Conservation (phyloP, 2,113 vertebrate genomes). For the Phaetusa simplex region DNA sequence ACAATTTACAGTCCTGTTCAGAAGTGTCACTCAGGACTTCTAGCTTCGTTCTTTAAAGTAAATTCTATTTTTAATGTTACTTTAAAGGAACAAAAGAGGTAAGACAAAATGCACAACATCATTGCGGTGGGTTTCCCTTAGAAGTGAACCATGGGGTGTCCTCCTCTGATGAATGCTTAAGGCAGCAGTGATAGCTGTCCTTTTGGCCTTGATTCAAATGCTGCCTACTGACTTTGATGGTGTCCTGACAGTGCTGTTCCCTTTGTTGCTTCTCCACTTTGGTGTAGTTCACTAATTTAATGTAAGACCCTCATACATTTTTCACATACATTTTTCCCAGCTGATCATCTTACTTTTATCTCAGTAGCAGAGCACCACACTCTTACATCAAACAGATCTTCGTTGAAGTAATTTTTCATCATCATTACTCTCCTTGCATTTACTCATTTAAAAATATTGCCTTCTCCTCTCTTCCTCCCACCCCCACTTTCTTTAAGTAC, state of each 20-base stretch:
- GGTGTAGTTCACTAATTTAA: background rate
- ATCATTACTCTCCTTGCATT: background rate
- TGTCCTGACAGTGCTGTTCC: background rate
- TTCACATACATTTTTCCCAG: background rate
- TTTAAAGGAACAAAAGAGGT: background rate
- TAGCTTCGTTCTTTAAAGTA: background rate
- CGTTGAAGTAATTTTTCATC: background rate
- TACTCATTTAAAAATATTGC: background rate
- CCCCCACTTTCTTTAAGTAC: background rate
- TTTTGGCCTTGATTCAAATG: background rate
- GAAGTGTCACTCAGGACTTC: background rate
- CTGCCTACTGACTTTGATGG: background rate
- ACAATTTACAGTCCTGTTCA: background rate
- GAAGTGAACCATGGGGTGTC: background rate
- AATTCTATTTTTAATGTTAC: background rate
- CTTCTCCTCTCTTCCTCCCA: accelerated
- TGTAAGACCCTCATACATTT: background rate
- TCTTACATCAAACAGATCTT: background rate
- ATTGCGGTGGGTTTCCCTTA: background rate
- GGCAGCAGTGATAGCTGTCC: background rate
- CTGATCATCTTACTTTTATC: background rate
- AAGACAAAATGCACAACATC: background rate
- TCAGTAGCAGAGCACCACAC: background rate
- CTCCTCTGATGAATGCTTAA: background rate
- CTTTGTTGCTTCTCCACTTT: background rate